phyloP scores from a whole-genome alignment of 2,888 invertebrate species.

The Tipula lateralis region DNA sequence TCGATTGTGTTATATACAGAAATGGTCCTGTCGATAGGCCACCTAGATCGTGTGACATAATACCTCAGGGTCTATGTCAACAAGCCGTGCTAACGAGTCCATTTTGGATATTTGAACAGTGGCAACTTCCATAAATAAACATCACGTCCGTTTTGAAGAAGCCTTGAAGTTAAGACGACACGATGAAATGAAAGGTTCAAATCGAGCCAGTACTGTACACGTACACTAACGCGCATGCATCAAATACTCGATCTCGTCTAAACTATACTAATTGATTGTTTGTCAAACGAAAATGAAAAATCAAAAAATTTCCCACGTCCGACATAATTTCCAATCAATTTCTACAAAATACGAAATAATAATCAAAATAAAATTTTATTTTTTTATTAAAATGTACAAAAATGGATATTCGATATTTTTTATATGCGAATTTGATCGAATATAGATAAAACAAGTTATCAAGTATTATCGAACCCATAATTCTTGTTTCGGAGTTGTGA shows the following conservation, averaged over 20 bases:
- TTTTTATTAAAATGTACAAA: conserved; percentile 12
- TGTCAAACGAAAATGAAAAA: neutral
- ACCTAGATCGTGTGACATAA: too few relatives aligned
- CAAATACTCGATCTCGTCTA: neutral
- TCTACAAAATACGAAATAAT: neutral
- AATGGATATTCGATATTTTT: neutral
- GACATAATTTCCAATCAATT: conserved; percentile 24
- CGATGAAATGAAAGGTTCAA: too few relatives aligned
- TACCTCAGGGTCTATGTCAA: too few relatives aligned
- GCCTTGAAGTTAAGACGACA: too few relatives aligned
- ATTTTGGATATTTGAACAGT: too few relatives aligned
- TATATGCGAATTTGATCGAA: conserved; percentile 24
- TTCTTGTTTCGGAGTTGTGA: conserved; percentile 5
- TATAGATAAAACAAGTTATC: conserved; percentile 19
- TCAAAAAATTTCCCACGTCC: neutral
- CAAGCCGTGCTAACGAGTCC: too few relatives aligned
- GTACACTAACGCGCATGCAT: too few relatives aligned
- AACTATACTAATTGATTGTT: neutral
- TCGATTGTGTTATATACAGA: too few relatives aligned
- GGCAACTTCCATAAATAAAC: too few relatives aligned
- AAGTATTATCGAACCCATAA: neutral
- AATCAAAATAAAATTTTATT: neutral
- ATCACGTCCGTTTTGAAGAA: too few relatives aligned
- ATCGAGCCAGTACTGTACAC: too few relatives aligned
- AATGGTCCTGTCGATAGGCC: too few relatives aligned